phyloP scores from a whole-genome alignment of 2,888 invertebrate genomes.

The Ectemnius cavifrons region DNA sequence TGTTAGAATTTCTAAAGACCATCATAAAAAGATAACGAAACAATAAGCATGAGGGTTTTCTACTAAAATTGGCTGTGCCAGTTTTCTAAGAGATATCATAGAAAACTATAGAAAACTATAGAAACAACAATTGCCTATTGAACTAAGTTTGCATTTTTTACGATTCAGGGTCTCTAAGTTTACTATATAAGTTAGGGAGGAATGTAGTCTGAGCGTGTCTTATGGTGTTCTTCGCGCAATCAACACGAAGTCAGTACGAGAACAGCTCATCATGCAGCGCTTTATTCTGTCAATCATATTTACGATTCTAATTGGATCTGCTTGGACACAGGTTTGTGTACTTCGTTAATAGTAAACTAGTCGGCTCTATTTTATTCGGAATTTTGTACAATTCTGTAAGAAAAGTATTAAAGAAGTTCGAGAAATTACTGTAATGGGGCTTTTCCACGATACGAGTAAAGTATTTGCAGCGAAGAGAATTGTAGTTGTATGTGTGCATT shows the following conservation, averaged over 20 bases:
- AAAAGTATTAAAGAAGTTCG: background rate
- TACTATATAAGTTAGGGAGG: constrained; percentile 43
- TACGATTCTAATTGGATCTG: constrained; percentile 28
- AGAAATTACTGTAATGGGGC: too few relatives aligned
- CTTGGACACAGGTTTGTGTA: constrained; percentile 38
- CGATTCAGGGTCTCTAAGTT: constrained; percentile 1
- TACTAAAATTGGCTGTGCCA: background rate
- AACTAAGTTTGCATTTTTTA: constrained; percentile 30
- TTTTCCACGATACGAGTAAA: too few relatives aligned
- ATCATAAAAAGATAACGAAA: constrained; percentile 21
- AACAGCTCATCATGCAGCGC: too few relatives aligned
- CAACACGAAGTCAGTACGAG: too few relatives aligned
- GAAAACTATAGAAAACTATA: constrained; percentile 10
- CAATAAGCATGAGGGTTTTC: constrained; percentile 29
- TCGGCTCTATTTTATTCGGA: too few relatives aligned
- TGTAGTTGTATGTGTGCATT: too few relatives aligned
- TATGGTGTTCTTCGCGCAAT: too few relatives aligned
- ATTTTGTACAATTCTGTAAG: background rate
- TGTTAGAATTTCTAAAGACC: background rate
- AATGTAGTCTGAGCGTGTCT: background rate
- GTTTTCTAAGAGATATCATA: constrained; percentile 21
- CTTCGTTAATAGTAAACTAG: too few relatives aligned
- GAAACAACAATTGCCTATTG: constrained; percentile 24
- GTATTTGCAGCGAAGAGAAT: too few relatives aligned
- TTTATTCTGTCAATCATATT: constrained; percentile 8